Evolutionary conservation across 2,113 vertebrate species (phyloP).

Genomic region (Origma solitaria): DNA sequence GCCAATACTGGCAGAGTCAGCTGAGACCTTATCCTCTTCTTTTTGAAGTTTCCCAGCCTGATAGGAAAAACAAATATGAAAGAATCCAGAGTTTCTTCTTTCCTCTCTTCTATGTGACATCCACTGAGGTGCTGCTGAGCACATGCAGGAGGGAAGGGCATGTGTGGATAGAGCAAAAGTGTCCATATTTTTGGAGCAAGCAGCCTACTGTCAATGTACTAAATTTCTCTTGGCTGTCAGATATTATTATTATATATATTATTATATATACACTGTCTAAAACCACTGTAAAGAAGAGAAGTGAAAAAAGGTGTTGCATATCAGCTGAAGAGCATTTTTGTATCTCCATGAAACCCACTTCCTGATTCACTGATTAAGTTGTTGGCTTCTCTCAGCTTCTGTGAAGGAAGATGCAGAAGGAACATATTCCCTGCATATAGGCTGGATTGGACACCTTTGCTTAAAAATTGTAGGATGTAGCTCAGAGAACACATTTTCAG

Average conservation of each 20-base stretch:
- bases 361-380: not conserved
- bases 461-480: not conserved
- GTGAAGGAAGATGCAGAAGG: not conserved
- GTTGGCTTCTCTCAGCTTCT: not conserved
- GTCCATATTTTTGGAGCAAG: not conserved
- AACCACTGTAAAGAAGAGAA: not conserved
- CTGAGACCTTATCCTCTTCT: not conserved
- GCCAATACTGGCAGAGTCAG: fast-evolving
- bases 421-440: not conserved
- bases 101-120: not conserved
- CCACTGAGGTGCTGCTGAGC: not conserved
- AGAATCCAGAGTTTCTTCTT: not conserved
- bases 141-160: not conserved
- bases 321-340: not conserved
- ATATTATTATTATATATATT: not conserved
- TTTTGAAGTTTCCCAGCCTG: not conserved
- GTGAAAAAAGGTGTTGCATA: not conserved
- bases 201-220: not conserved
- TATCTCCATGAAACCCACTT: not conserved
- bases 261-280: not conserved
- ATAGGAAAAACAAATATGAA: not conserved
- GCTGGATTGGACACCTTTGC: not conserved
- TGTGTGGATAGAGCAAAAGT: not conserved
- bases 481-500: not conserved
- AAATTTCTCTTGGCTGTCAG: not conserved